Percentiles rank a stretch among this genome's conserved stretches.
Conservation (phyloP, 2,888 invertebrate genomes). For the Tetranychus piercei region DNA sequence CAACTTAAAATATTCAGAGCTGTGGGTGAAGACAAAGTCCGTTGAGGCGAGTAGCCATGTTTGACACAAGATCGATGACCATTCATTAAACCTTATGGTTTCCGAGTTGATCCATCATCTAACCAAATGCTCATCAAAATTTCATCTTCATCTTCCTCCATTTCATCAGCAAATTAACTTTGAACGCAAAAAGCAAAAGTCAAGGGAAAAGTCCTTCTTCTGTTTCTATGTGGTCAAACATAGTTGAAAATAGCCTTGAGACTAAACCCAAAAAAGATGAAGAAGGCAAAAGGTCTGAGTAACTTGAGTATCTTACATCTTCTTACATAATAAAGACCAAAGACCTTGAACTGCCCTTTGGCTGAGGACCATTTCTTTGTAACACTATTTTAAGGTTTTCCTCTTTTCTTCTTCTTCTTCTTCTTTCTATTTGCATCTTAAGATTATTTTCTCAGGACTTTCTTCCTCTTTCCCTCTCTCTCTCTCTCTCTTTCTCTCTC, state of each 20-base stretch:
- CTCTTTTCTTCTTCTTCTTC: not conserved
- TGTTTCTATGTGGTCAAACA: not conserved
- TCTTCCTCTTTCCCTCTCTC: constrained; percentile 9
- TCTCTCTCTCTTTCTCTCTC: constrained; percentile 9
- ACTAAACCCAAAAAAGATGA: not conserved
- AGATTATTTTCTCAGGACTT: not conserved
- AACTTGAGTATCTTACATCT: not conserved
- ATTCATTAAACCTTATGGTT: not conserved
- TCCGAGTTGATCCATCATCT: not conserved
- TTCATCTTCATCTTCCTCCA: not conserved
- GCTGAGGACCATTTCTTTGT: not conserved
- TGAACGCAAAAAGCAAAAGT: not conserved
- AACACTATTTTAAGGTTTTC: constrained; percentile 1
- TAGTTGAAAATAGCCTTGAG: not conserved
- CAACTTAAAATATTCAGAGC: not conserved
- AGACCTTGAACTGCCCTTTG: not conserved
- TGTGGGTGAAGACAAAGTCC: no score
- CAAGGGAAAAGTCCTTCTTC: not conserved
- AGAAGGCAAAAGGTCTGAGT: not conserved
- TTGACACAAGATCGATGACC: not conserved
- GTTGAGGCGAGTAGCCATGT: not conserved
- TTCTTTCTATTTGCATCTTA: not conserved
- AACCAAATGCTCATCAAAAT: not conserved
- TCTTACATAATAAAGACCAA: constrained; percentile 1
- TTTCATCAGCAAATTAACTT: not conserved